These are phyloP conservation scores for Arctia plantaginis DNA, from an alignment of 2,888 invertebrate species.

Conservation along the genomic window DNA sequence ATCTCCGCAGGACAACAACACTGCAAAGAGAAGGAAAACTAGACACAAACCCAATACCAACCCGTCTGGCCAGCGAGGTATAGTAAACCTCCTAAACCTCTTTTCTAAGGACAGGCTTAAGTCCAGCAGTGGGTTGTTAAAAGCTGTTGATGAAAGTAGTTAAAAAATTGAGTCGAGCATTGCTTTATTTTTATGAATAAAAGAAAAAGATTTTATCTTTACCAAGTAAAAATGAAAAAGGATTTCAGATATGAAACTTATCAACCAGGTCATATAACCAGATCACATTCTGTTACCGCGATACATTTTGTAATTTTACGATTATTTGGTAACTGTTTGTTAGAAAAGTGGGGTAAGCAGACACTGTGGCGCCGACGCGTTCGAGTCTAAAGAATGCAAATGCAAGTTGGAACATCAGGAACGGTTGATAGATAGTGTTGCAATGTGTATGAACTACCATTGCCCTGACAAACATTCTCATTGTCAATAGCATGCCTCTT, in stretches of 20 bases:
- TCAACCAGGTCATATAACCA: slow-evolving; percentile 4
- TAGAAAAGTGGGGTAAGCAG: not conserved
- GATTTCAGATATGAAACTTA: not conserved
- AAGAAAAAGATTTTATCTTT: not conserved
- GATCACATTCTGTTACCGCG: not conserved
- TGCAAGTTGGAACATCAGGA: not conserved
- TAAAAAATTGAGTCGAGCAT: not conserved
- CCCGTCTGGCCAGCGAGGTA: too few species aligned
- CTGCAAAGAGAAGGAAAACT: too few species aligned
- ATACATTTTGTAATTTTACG: not conserved
- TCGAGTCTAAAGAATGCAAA: not conserved
- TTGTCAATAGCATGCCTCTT: too few species aligned
- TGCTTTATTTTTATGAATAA: not conserved
- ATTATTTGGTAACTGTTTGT: not conserved
- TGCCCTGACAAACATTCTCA: too few species aligned
- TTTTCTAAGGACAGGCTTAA: too few species aligned
- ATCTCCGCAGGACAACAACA: too few species aligned
- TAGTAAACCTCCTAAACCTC: too few species aligned
- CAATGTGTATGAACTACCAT: not conserved
- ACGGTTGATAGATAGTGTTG: not conserved
- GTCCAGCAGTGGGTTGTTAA: too few species aligned
- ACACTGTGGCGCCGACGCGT: not conserved
- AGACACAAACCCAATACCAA: too few species aligned
- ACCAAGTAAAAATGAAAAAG: not conserved
- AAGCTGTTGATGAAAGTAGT: too few species aligned